Evolutionary conservation across 2,113 vertebrate species (phyloP), one percentile per base, ranked within the genome.

Genomic region (Phasianus colchicus): DNA sequence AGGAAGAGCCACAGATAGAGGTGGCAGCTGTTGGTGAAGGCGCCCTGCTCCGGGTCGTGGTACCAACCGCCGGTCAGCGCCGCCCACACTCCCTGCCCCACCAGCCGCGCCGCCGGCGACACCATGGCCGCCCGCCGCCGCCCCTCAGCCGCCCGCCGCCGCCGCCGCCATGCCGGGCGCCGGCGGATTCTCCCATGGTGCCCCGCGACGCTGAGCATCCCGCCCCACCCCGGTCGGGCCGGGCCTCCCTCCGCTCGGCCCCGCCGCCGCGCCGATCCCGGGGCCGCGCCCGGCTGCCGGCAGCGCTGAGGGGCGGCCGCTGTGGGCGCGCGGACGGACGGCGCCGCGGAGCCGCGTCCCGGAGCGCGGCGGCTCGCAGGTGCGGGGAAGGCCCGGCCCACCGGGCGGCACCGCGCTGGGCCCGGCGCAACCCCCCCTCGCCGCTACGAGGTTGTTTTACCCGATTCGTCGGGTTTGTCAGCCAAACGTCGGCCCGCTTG

Each of bases 1-100:
- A 99, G 97, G 84, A 99, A 99, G 47, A 99, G 98, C 99, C 99
- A 99, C 95, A 99, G 96, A 98, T 99, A 99, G 76, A 99, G 99
- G 83, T 99, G 99, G 95, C 98, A 99, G 78, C 98, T 99, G 97
- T 99, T 99, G 96, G 99, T 99, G 97, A 99, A 99, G 98, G 98
- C 98, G 94, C 99, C 99, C 96, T 99, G 98, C 92, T 99, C 98
- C n/a, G 99, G 99, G 96, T 99, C 99, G 93, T 99, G 98, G 96
- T 99, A 99, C 99, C 99, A 99, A 91, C 99, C 99, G 32, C 99
- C 99, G 20, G 99, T 99, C 94, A 99, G 96, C 65, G 99, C 99
- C 95, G 99, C 99, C 99, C 99, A 99, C 73, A 99, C 98, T 81
- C 99, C 99, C 97, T 99, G 99, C 83, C 98, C 98, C 96, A 99